Conservation (phyloP, 2,888 invertebrate species). For the Drosophila longiperda region DNA sequence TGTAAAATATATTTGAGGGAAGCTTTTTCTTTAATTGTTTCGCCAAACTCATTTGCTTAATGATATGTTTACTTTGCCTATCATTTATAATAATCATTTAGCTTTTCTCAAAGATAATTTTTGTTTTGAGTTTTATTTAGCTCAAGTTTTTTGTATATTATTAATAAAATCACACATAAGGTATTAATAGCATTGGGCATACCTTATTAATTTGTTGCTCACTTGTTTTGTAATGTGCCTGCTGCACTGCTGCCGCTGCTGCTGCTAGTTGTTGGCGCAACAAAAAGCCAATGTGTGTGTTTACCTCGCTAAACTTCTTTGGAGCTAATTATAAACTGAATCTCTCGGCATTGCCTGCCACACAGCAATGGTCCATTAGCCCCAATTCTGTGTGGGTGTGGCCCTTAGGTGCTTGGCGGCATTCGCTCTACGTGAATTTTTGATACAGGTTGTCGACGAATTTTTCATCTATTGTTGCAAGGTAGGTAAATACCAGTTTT, state of each 20-base stretch:
- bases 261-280: constrained; percentile 52
- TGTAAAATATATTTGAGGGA: not conserved
- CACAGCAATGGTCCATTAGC: constrained; percentile 74
- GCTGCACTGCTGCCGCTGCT: constrained; percentile 31
- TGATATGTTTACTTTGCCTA: not conserved
- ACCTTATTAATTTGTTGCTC: not conserved
- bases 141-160: not conserved
- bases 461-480: not conserved
- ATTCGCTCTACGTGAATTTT: constrained; percentile 24
- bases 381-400: constrained; percentile 57
- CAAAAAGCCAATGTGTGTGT: constrained; percentile 66
- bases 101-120: not conserved
- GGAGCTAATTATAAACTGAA: constrained; percentile 69
- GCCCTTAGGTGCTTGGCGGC: constrained; percentile 5
- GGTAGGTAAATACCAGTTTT: not conserved
- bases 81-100: not conserved
- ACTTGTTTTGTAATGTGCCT: constrained; percentile 43
- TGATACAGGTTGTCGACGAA: constrained; percentile 2
- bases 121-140: not conserved
- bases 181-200: constrained; percentile 7
- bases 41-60: not conserved
- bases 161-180: not conserved
- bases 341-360: constrained; percentile 47
- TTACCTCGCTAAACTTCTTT: constrained; percentile 72
- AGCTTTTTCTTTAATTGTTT: not conserved